These are phyloP conservation scores for Aplysina aerophoba DNA, from an alignment of 37 sponge, comb jelly and placozoan genomes.

Conservation along the genomic window DNA sequence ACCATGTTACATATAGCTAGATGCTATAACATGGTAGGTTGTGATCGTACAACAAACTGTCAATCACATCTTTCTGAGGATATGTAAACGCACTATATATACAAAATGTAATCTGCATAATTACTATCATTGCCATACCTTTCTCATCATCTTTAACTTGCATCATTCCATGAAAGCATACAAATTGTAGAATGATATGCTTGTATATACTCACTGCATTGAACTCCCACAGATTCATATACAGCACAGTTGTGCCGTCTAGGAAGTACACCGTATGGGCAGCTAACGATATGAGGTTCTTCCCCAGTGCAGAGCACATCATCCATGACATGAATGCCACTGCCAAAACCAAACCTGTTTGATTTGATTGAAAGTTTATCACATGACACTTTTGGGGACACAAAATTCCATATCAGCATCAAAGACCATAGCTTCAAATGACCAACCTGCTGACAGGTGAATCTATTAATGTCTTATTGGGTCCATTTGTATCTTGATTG, in stretches of 20 bases:
- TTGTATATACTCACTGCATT: constrained; percentile 35
- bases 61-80: too few relatives aligned
- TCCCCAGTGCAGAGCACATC: not conserved
- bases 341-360: not conserved
- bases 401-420: too few relatives aligned
- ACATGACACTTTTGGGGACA: not conserved
- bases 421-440: too few relatives aligned
- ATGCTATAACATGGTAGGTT: too few relatives aligned
- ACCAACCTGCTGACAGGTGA: not conserved
- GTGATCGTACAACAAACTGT: too few relatives aligned
- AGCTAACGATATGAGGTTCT: not conserved
- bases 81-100: too few relatives aligned
- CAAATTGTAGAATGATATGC: too few relatives aligned
- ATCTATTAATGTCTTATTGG: not conserved
- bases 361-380: not conserved
- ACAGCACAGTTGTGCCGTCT: not conserved
- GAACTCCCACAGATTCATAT: constrained; percentile 2
- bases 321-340: not conserved
- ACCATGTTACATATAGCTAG: too few relatives aligned
- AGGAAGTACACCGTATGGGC: not conserved
- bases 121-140: too few relatives aligned
- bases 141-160: too few relatives aligned
- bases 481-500: constrained; percentile 7
- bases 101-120: too few relatives aligned
- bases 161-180: too few relatives aligned